These are phyloP conservation scores for Tarsius wallacei DNA, from an alignment of 2,797 vertebrate species.

Conservation along the genomic window DNA sequence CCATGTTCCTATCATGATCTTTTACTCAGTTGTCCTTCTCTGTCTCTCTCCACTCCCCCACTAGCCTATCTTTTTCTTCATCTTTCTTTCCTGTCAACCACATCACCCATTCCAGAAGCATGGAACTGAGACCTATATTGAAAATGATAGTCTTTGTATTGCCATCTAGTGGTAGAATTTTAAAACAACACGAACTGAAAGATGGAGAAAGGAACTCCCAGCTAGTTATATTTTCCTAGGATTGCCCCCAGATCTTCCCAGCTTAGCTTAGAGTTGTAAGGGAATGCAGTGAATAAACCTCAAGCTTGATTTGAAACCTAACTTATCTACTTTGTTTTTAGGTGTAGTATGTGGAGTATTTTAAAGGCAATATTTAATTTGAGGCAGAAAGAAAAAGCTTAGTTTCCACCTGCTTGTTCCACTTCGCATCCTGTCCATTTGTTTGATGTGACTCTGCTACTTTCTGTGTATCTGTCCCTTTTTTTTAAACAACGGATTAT, in stretches of 20 bases:
- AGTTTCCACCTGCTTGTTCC: neutral
- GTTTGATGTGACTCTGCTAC: neutral
- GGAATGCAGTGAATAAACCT: neutral
- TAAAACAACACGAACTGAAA: neutral
- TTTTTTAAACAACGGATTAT: neutral
- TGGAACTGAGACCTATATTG: neutral
- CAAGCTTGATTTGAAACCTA: slow-evolving; percentile 31
- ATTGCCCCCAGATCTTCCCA: neutral
- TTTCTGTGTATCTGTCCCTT: neutral
- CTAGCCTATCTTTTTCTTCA: neutral
- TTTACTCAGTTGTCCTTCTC: neutral
- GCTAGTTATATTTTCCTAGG: neutral
- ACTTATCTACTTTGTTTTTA: slow-evolving; percentile 1
- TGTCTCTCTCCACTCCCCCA: neutral
- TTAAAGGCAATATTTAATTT: slow-evolving; percentile 4
- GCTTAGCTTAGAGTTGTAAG: neutral
- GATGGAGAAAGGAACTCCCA: too few species aligned
- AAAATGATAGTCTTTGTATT: slow-evolving; percentile 66
- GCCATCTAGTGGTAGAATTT: slow-evolving; percentile 77
- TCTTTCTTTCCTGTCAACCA: neutral
- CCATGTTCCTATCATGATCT: neutral
- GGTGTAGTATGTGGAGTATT: neutral
- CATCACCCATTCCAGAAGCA: neutral
- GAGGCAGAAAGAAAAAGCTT: neutral
- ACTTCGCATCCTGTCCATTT: neutral